These are phyloP conservation scores for Drosophila rellima DNA, from an alignment of 2,888 invertebrate species.

Conservation along the genomic window DNA sequence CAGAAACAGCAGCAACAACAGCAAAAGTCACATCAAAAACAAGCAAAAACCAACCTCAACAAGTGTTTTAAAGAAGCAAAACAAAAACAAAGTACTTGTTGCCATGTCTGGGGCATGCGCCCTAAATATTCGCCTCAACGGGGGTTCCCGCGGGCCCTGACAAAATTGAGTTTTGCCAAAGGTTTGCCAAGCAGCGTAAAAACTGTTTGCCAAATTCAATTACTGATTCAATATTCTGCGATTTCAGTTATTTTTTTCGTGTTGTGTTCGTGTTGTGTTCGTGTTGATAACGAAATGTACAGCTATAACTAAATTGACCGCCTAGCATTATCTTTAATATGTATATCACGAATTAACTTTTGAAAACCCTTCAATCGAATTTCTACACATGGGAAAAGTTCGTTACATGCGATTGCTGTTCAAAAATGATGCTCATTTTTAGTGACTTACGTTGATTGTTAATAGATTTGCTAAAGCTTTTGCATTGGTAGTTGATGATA, in stretches of 20 bases:
- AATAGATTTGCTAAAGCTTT: not conserved
- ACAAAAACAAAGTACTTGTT: conserved; percentile 7
- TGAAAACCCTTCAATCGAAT: not conserved
- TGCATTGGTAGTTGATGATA: not conserved
- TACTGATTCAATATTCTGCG: conserved; percentile 30
- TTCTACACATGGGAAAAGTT: not conserved
- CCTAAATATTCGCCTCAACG: conserved; percentile 6
- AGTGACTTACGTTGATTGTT: conserved; percentile 10
- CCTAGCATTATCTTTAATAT: no score
- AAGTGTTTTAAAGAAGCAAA: conserved; percentile 38
- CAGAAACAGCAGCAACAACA: conserved; percentile 2
- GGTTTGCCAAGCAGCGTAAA: conserved; percentile 29
- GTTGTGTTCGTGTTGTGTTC: conserved; percentile 2
- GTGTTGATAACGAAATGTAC: not conserved
- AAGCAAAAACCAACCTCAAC: conserved; percentile 27
- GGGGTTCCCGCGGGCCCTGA: conserved; percentile 32
- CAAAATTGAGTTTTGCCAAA: conserved; percentile 54
- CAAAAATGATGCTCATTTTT: not conserved
- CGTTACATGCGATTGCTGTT: not conserved
- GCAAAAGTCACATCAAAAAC: not conserved
- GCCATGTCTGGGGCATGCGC: conserved; percentile 35
- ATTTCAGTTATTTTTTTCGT: conserved; percentile 2
- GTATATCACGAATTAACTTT: not conserved
- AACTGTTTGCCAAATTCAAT: conserved; percentile 56
- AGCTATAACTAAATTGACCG: not conserved